Conservation (phyloP, 2,797 vertebrate species). For the Crocodylus rhombifer region DNA sequence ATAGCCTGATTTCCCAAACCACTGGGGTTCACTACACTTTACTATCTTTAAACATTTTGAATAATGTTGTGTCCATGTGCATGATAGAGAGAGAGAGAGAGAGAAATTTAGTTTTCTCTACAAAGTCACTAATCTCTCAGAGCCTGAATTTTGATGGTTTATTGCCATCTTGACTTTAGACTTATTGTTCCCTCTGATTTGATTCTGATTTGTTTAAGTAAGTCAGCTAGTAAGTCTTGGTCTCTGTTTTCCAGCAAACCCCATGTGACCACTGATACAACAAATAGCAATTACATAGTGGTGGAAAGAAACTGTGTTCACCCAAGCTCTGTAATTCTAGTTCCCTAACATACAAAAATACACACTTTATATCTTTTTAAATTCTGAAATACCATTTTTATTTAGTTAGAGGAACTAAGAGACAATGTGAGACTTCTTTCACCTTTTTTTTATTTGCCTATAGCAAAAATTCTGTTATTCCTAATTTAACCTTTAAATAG, state of each 20-base stretch:
- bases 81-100: too few relatives aligned
- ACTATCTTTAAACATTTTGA: background rate
- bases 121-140: background rate
- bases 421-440: background rate
- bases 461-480: background rate
- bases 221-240: background rate
- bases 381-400: background rate
- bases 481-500: fast-evolving
- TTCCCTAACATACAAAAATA: background rate
- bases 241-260: background rate
- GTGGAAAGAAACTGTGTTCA: background rate
- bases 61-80: background rate
- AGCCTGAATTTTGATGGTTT: background rate
- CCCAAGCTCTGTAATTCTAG: background rate
- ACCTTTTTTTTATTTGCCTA: fast-evolving
- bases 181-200: background rate
- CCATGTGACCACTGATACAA: fast-evolving
- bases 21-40: background rate
- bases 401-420: background rate
- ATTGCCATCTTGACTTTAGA: background rate
- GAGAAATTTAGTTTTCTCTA: background rate
- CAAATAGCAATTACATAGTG: fast-evolving
- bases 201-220: background rate
- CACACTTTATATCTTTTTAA: background rate
- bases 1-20: background rate